Percentiles rank a stretch among this genome's conserved stretches.
Evolutionary conservation across 2,888 invertebrate species (phyloP).

Genomic region (Lepidonotus clava): DNA sequence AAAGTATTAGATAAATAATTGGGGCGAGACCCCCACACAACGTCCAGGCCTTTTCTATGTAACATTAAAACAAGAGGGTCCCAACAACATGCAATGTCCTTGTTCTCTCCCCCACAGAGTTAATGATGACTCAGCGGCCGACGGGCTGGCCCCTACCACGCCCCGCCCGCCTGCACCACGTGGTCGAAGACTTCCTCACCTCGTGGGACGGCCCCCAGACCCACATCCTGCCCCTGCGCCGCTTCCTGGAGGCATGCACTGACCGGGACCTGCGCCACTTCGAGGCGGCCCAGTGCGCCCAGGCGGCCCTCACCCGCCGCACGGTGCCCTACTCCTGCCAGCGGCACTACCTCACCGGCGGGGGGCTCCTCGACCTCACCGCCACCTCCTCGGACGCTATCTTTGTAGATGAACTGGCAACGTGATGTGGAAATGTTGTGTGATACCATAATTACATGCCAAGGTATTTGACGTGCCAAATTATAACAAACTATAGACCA

Average conservation of each 20-base stretch:
- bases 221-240: conserved; percentile 79
- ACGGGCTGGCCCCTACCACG: conserved; percentile 69
- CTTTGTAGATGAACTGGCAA: too few relatives aligned
- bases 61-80: neutral
- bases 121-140: neutral
- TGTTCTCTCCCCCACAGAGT: neutral
- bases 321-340: conserved; percentile 69
- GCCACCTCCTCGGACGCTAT: too few relatives aligned
- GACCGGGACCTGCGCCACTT: conserved; percentile 74
- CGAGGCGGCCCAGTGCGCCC: conserved; percentile 75
- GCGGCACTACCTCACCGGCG: conserved; percentile 65
- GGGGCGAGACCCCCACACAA: neutral
- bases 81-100: neutral
- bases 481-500: too few relatives aligned
- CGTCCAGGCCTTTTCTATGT: neutral
- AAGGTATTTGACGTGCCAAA: too few relatives aligned
- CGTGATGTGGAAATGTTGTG: too few relatives aligned
- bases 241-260: conserved; percentile 72
- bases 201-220: conserved; percentile 78
- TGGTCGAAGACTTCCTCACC: conserved; percentile 81
- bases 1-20: neutral
- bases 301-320: conserved; percentile 71
- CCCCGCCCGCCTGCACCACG: conserved; percentile 78
- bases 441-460: too few relatives aligned
- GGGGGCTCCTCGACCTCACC: neutral